Base-by-base conservation (phyloP, 92 coral and sea anemone genomes). In the Heteractis magnifica region DNA sequence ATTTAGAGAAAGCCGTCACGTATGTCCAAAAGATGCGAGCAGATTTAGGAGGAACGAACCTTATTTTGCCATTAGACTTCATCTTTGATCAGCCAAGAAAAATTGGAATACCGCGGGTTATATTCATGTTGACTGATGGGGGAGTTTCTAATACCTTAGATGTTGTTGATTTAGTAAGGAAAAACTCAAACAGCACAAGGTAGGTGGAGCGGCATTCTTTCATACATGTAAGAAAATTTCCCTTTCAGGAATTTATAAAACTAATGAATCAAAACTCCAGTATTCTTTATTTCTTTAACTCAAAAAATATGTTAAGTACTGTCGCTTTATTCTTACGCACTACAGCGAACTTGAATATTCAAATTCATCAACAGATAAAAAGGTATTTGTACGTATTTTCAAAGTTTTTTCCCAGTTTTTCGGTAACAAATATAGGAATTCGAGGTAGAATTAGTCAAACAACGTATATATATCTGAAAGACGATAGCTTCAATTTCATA, bases 1-100 rank as follows among this genome's bases (percentile, higher is more conserved):
- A 77, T 55, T 60, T 91, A 19, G 94, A 90, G 16, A 92, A 92
- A 77, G 98, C 94, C 0, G 87, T 92, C 19, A 86, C 77, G 10
- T 95, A 93, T 15, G 89, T 95, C 49, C 90, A 94, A 76, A 94
- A 92, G 81, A 94, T 95, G 94, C 79, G 95, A 20, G 98, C 98
- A 6, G 98, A 94, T 50, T 90, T 95, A 6, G 98, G 98, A 3
- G 98, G 98, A 6, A 87, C 99, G 1, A 95, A 97, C 78, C 89
- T 97, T 15, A 77, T 97, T 74, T 86, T 92, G 9, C 98, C 99
- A 0, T 75, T 97, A 76, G 92, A 90, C 55, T 93, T 93, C 59
- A 88, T 97, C 83, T 91, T 97, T 71, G 95, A 97, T 59, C 93
- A 97, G 71, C 95, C 99, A n/a, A 86, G 83, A n/a, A 90, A 82